Conservation (phyloP, 2,888 invertebrate species). For the Hypomecis punctinalis region DNA sequence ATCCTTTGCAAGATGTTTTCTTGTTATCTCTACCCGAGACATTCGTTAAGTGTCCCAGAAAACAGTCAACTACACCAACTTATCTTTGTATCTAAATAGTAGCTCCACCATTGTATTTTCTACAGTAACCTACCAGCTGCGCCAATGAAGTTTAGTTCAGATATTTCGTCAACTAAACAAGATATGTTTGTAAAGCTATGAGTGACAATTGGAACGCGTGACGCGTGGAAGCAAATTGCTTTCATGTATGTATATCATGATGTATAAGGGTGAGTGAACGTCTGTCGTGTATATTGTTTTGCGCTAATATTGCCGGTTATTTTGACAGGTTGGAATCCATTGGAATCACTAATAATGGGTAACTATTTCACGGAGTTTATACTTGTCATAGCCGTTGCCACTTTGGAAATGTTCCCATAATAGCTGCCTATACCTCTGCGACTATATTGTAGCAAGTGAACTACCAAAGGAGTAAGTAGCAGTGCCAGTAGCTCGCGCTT, state of each 20-base stretch:
- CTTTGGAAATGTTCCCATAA: neutral
- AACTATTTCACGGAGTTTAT: neutral
- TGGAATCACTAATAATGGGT: neutral
- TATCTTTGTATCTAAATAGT: neutral
- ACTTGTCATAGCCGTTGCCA: neutral
- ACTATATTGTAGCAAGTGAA: too few relatives aligned
- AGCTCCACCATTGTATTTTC: neutral
- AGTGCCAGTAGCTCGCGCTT: too few relatives aligned
- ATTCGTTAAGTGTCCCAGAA: slow-evolving; percentile 34
- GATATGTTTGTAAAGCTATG: neutral
- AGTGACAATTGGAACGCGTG: slow-evolving; percentile 24
- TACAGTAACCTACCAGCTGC: too few relatives aligned
- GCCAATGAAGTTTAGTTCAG: neutral
- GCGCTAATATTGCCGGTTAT: slow-evolving; percentile 4
- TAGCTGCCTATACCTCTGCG: too few relatives aligned
- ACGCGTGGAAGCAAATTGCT: slow-evolving; percentile 27
- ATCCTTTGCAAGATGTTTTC: slow-evolving; percentile 36
- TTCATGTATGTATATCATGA: slow-evolving; percentile 13
- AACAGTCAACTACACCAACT: neutral
- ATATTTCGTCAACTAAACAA: neutral
- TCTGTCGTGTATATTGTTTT: slow-evolving; percentile 3
- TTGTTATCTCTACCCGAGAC: slow-evolving; percentile 34
- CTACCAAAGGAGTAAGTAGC: too few relatives aligned
- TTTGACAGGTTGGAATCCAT: slow-evolving; percentile 7
- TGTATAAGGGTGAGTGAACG: neutral